Evolutionary conservation across 2,888 invertebrate species (phyloP).

Genomic region (Drosophila prostipennis): DNA sequence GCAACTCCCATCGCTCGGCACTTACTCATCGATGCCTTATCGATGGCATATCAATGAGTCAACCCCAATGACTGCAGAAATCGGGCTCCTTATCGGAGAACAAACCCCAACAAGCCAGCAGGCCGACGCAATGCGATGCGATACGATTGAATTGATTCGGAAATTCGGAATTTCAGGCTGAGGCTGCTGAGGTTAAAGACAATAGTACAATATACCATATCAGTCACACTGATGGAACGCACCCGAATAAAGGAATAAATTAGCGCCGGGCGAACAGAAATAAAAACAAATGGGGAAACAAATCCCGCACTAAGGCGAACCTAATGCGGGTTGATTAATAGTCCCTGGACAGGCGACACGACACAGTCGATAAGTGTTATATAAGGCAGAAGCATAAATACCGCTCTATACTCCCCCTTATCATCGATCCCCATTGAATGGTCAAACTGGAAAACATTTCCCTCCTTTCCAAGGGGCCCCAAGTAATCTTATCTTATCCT

Average conservation of each 20-base stretch:
- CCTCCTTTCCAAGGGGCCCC: conserved; percentile 2
- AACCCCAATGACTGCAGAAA: conserved; percentile 4
- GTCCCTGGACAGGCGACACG: conserved; percentile 23
- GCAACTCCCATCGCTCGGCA: neutral
- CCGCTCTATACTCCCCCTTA: neutral
- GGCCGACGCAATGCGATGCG: neutral
- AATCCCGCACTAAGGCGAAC: conserved; percentile 40
- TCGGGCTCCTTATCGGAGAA: conserved; percentile 14
- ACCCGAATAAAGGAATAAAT: conserved; percentile 29
- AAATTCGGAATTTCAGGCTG: conserved; percentile 7
- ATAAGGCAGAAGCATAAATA: conserved; percentile 20
- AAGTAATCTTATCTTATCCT: conserved; percentile 70
- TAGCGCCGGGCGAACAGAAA: neutral
- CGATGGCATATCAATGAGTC: conserved; percentile 29
- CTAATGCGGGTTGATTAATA: conserved; percentile 69
- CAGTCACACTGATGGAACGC: conserved; percentile 64
- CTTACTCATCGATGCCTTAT: conserved; percentile 33
- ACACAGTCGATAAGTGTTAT: conserved; percentile 18
- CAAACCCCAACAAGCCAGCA: conserved; percentile 26
- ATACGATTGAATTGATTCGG: conserved; percentile 30
- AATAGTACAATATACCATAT: conserved; percentile 33
- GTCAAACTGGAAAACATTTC: conserved; percentile 7
- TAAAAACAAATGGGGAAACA: neutral
- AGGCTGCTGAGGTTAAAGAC: conserved; percentile 5
- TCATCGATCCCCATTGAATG: conserved; percentile 9